Base-by-base conservation (phyloP, 2,797 vertebrate species). In the Sandelia bainsii region DNA sequence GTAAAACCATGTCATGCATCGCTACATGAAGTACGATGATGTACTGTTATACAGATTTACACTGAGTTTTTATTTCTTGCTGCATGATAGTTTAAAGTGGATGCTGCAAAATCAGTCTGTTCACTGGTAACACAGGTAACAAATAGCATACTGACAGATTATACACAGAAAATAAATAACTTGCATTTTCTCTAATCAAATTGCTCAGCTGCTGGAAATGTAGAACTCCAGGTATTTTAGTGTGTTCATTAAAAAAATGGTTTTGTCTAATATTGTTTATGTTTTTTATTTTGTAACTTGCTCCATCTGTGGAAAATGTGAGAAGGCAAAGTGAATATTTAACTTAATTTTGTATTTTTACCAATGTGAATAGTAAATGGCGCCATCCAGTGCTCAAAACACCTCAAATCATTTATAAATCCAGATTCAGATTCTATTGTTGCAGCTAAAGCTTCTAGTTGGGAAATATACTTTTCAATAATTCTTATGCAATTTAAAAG, bases 381-480 rank as follows among this genome's bases (percentile, higher is more conserved):
- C 80, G 44, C 81, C 84, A 85, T 58, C 88, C 85, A 37, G 69
- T 80, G 90, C 46, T 52, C 4, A 11, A 17, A 4, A 17, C 0
- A 0, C 0, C 20, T 39, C 0, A 62, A 63, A 61, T 60, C 22
- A 68, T 11, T 29, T 20, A 8, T 1, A 10, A 12, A 27, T 0
- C 46, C 5, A 13, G 22, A 45, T 48, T 27, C 37, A 39, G 12
- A 39, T 39, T 54, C 0, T 16, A 0, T 25, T 46, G 25, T 48
- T n/a, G 0, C 17, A 48, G 5, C 50, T 39, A 10, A 37, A 72
- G 17, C 17, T 46, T 49, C 9, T 1, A 9, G 9, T 8, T 23
- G 2, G 8, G 13, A 2, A 42, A 48, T n/a, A 1, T 1, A 8
- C 12, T 40, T 60, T 57, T 5, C 3, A 9, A 22, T 12, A 4